Evolutionary conservation across 2,888 invertebrate genomes (phyloP).

Genomic region (Diaphora mendica): DNA sequence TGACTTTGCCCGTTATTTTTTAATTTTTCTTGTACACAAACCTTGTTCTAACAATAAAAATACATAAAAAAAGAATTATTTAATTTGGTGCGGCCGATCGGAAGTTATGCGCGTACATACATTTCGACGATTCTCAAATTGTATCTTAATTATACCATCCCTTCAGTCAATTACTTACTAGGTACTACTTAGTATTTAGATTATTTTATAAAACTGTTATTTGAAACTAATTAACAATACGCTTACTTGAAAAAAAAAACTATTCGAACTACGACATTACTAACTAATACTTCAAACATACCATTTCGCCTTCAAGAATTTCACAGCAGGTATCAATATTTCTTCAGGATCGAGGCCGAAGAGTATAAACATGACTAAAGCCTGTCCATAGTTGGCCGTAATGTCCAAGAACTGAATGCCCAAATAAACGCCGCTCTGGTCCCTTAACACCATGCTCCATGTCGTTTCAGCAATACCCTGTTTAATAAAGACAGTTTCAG

Average conservation of each 20-base stretch:
- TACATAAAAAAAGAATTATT: no score
- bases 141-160: no score
- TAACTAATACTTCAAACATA: constrained; percentile 42
- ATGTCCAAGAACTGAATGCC: constrained; percentile 97
- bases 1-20: no score
- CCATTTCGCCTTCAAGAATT: constrained; percentile 88
- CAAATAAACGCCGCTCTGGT: constrained; percentile 95
- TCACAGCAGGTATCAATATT: constrained; percentile 89
- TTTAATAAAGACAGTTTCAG: constrained; percentile 33
- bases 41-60: no score
- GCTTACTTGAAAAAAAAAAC: neutral
- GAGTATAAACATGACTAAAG: constrained; percentile 93
- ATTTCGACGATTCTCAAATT: no score
- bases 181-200: no score
- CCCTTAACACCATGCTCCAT: constrained; percentile 93
- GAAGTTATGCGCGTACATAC: no score
- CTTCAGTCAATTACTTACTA: no score
- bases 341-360: constrained; percentile 95
- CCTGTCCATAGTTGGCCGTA: constrained; percentile 95
- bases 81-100: no score
- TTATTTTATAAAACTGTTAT: no score
- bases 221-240: no score
- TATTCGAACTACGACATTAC: neutral
- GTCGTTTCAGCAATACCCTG: constrained; percentile 94
- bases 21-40: no score